Evolutionary conservation across 2,888 invertebrate genomes (phyloP), one percentile per base, ranked within the genome.

Genomic region (Lapara coniferarum): DNA sequence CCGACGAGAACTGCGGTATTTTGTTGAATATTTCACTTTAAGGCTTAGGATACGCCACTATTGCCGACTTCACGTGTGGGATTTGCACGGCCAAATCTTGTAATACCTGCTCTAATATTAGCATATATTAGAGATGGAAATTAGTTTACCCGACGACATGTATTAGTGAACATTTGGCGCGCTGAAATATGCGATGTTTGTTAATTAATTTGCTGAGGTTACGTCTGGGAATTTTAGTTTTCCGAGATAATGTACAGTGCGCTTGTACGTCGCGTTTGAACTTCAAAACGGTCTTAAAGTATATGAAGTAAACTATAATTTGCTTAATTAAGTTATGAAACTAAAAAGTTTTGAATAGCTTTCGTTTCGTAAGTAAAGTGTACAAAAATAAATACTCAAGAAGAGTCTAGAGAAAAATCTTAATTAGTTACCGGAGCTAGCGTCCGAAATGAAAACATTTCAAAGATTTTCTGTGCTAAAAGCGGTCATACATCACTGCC

Each of bases 11-110:
- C 56, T 67, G 67, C 46, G 56, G 67, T 67, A 56, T 67, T 67
- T 46, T 55, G 56, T 25, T 67, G 56, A 67, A 67, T 67, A 67
- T 67, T 67, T 56, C 67, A 55, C 56, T 63, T 63, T 63, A 49
- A 49, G 63, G 49, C 49, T 63, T 63, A 63, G 49, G 46, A 13
- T 49, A 13, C 19, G 63, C 49, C 49, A 63, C 49, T 19, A 46
- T 59, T 46, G 46, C 63, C 63, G 46, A 63, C 46, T 63, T 12
- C 63, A 49, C 63, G 49, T 63, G 63, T 19, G 49, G 19, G 46
- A 49, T 49, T 46, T 46, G 16, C 19, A 46, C 49, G 46, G n/a
- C 63, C 16, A 19, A 10, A 46, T 63, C 63, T 16, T 63, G 49
- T 63, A 25, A 49, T 25, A 25, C 56, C 63, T 63, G 49, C 46